Evolutionary conservation across 2,113 vertebrate species (phyloP).

Genomic region (Diphyllodes magnificus): DNA sequence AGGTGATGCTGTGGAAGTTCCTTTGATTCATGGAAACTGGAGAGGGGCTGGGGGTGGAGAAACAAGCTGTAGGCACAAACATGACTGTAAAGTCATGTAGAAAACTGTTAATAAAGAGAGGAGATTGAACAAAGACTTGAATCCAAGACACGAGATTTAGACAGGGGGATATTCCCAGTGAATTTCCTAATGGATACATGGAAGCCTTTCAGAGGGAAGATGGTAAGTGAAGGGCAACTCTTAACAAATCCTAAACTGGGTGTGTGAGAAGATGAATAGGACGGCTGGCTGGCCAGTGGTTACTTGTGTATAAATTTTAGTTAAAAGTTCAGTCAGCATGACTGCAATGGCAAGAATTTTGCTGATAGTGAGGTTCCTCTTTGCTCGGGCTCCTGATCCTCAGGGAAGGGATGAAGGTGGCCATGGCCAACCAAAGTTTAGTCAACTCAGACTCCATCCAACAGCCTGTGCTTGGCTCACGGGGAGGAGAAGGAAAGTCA

Average conservation of each 20-base stretch:
- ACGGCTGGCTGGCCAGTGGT: neutral
- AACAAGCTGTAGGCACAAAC: neutral
- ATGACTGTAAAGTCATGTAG: neutral
- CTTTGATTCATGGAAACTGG: neutral
- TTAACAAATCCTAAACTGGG: neutral
- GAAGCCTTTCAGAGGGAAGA: neutral
- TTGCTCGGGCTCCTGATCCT: neutral
- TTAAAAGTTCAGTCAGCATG: neutral
- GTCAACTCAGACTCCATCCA: neutral
- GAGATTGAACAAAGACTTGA: neutral
- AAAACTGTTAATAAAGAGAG: neutral
- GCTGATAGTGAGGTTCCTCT: neutral
- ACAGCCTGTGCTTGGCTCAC: neutral
- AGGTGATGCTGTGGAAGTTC: neutral
- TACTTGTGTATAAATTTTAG: neutral
- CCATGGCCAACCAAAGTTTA: neutral
- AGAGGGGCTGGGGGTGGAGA: neutral
- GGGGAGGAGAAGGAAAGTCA: neutral
- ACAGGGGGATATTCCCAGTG: neutral
- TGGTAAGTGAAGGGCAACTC: neutral
- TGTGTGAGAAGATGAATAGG: neutral
- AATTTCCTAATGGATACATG: neutral
- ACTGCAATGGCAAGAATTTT: neutral
- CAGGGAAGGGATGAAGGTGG: neutral
- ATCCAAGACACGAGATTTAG: accelerated